Base-by-base conservation (phyloP, 2,888 invertebrate species). In the Megaustenia siamemsis region DNA sequence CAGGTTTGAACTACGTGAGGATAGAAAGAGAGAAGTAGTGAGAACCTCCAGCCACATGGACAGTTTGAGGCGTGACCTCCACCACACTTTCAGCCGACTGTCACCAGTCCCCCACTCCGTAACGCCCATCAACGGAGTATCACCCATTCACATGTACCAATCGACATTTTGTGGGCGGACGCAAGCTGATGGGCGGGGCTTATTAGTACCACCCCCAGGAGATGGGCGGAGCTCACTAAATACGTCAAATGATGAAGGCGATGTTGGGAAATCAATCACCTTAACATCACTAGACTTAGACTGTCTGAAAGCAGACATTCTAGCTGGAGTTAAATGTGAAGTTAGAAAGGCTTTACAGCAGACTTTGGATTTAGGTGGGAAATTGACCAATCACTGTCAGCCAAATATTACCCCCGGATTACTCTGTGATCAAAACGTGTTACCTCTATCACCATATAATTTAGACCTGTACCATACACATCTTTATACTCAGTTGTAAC, bases 1-100 rank as follows among this genome's bases (percentile, higher is more conserved):
- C 88, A 93, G 95, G 88, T 95, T 94, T 88, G 95, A 95, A 87
- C 92, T 95, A 35, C 93, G 95, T 21, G 95, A 95, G 86, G 95
- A 95, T 88, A 90, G 95, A 21, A 94, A 94, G 83, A 91, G 94
- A 49, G 95, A 95, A 88, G 92, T 94, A 6, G 93, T 92, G 1
- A 90, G 94, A n/a, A 93, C 94, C 21, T 93, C 94, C 6, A 92
- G 93, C n/a, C 94, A 95, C 84, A 93, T 95, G 87, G 95, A 95
- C 88, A 93, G 93, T 69, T 93, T 95, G 60, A 94, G 95, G 81
- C 88, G 93, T 60, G 95, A 95, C 87, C 94, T 95, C 28, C 91
- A 95, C 85, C 90, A 93, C 35, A 93, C 93, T 5, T 89, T 94
- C 87, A 83, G 85, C 60, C 76, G 79, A 40, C 68, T 83, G 12